Percentiles rank a stretch among this genome's conserved stretches.
phyloP scores from a whole-genome alignment of 2,113 vertebrate genomes.

The Rhabdornis inornatus region DNA sequence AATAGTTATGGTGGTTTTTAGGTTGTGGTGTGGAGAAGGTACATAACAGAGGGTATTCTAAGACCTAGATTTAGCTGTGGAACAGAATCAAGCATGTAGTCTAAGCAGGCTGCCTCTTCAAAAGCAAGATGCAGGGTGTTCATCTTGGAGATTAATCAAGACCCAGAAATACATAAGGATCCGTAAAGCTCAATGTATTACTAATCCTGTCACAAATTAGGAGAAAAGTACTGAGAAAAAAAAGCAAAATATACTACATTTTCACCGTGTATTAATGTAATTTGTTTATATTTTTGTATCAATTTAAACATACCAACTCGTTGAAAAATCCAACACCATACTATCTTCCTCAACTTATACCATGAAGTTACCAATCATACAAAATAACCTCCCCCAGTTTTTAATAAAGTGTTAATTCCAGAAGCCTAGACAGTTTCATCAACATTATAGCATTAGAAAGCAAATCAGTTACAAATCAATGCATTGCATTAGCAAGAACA shows the following conservation, averaged over 20 bases:
- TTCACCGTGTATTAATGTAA: not conserved
- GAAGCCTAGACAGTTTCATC: not conserved
- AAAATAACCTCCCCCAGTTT: not conserved
- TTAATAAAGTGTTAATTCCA: constrained; percentile 36
- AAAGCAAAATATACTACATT: not conserved
- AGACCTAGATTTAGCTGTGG: constrained; percentile 3
- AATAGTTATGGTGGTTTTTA: not conserved
- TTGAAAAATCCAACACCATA: not conserved
- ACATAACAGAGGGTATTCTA: not conserved
- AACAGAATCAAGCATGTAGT: constrained; percentile 13
- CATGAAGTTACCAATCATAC: not conserved
- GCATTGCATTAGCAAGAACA: constrained; percentile 18
- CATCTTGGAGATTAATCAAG: constrained; percentile 62
- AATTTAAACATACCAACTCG: not conserved
- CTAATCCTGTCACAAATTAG: constrained; percentile 20
- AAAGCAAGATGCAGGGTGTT: constrained; percentile 59
- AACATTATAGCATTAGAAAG: not conserved
- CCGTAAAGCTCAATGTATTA: constrained; percentile 37
- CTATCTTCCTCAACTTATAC: constrained; percentile 9
- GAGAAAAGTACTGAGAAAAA: not conserved
- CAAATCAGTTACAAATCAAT: constrained; percentile 27
- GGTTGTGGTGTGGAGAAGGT: not conserved
- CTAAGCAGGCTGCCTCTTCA: constrained; percentile 27
- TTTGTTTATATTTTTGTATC: not conserved
- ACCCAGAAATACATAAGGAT: constrained; percentile 51